Conservation (phyloP, 2,113 vertebrate genomes). For the Erinaceus europaeus region DNA sequence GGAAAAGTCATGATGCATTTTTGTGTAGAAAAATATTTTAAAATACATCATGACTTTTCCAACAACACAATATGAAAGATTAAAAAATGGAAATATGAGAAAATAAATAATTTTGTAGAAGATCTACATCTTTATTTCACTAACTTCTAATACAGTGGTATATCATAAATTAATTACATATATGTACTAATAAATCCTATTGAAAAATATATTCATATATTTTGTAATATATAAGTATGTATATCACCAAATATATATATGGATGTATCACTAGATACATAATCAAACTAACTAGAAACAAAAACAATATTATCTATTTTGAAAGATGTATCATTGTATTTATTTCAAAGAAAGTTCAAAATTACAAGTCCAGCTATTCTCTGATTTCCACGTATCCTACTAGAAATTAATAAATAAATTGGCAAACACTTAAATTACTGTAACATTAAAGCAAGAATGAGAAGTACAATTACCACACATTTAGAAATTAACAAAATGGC, state of each 20-base stretch:
- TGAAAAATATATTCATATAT: background rate
- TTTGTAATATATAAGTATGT: background rate
- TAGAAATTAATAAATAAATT: conserved; percentile 14
- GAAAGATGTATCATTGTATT: background rate
- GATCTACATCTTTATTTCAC: background rate
- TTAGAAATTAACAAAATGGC: background rate
- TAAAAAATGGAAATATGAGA: background rate
- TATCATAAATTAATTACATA: too few relatives aligned
- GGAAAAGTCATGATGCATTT: too few relatives aligned
- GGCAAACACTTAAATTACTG: background rate
- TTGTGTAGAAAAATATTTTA: too few relatives aligned
- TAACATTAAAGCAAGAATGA: background rate
- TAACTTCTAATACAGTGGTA: background rate
- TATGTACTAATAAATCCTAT: too few relatives aligned
- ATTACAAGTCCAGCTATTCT: background rate
- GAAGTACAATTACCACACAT: background rate
- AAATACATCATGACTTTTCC: too few relatives aligned
- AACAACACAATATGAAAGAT: background rate
- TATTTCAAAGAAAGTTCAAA: background rate
- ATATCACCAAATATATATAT: background rate
- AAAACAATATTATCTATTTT: background rate
- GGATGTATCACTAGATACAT: background rate
- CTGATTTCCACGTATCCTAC: background rate
- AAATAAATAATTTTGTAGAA: conserved; percentile 15
- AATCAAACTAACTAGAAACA: background rate